Evolutionary conservation across 2,888 invertebrate species (phyloP).

Genomic region (Torymus aiolomorphi): DNA sequence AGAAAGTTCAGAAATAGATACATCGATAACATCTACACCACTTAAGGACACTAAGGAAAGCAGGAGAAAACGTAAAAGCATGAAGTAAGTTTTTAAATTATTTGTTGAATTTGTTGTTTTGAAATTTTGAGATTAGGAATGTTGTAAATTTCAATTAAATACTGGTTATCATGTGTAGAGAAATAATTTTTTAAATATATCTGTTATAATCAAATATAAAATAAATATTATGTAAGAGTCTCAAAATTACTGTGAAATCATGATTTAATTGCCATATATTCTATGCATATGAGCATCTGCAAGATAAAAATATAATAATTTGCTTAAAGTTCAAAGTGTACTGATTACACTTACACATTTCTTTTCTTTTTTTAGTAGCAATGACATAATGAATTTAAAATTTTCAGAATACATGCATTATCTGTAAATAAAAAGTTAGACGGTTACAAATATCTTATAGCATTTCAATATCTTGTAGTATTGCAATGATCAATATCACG

Average conservation of each 20-base stretch:
- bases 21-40: slow-evolving; percentile 3
- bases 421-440: no score
- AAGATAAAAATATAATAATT: neutral
- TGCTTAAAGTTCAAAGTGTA: neutral
- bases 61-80: slow-evolving; percentile 66
- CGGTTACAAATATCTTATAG: no score
- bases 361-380: no score
- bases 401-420: no score
- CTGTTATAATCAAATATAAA: neutral
- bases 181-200: neutral
- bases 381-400: no score
- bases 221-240: slow-evolving; percentile 38
- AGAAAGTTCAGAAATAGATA: slow-evolving; percentile 34
- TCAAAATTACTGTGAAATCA: slow-evolving; percentile 10
- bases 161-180: neutral
- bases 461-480: no score
- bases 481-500: no score
- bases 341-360: neutral
- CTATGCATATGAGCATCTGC: slow-evolving; percentile 4
- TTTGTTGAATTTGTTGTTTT: neutral
- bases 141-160: neutral
- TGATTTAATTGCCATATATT: slow-evolving; percentile 7
- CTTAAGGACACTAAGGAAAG: slow-evolving; percentile 50
- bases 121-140: neutral
- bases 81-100: slow-evolving; percentile 61